Base-by-base conservation (phyloP, 2,888 invertebrate genomes). In the Celastrina argiolus region DNA sequence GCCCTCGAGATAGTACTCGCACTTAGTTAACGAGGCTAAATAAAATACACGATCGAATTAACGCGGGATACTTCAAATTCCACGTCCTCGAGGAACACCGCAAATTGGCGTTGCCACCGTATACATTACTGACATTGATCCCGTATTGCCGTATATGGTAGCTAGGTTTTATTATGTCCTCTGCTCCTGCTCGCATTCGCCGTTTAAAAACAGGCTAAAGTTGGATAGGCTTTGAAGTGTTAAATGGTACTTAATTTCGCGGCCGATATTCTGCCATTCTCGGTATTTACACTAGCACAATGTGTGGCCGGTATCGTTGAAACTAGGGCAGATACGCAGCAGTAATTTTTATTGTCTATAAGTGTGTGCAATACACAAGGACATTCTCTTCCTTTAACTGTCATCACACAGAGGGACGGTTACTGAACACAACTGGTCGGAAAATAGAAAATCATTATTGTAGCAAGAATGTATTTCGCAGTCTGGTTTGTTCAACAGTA, bases 1-100 rank as follows among this genome's bases (percentile, higher is more conserved):
- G 81, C 78, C 78, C 78, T 81, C 79, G 79, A 81, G 81, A 78
- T 75, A 75, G 71, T 73, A 72, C 75, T 80, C 77, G 79, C 79
- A 79, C 78, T 76, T 22, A 74, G 72, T 74, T 83, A 82, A 82
- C 83, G 76, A 81, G 80, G 73, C 64, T 51, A 64, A 59, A 59
- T 59, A 39, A 61, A 31, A 10, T 36, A 28, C 56, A 28, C 56
- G 56, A 36, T 61, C 6, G 36, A 36, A 61, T 61, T 36, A 39
- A 61, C 22, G 61, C 16, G 1, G n/a, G 18, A 59, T 34, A 39
- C 36, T 61, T 61, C 26, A 12, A 22, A 36, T 61, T 61, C 22
- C 51, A 10, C 16, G 45, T 42, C 10, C 14, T 51, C 18, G 51
- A 51, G 51, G 51, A 22, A 22, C 45, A 18, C 51, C 51, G 51